Base-by-base conservation (phyloP, 2,797 vertebrate species). In the Anguilla anguilla region DNA sequence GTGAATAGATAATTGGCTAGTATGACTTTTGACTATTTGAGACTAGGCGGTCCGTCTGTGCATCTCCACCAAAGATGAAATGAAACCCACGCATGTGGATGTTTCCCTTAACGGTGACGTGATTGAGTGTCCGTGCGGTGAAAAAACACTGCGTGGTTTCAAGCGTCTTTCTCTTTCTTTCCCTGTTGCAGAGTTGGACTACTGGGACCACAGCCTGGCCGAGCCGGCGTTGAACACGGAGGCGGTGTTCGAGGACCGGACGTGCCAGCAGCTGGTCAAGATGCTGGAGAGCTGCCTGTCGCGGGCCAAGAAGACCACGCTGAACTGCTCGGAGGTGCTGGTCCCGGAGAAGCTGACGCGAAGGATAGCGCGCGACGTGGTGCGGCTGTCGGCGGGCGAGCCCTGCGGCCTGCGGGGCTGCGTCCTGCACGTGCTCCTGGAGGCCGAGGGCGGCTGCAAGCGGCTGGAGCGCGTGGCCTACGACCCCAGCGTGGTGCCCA, bases 361-460 rank as follows among this genome's bases (percentile, higher is more conserved):
- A 53, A 92, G 95, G 84, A 96, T 98, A 79, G 97, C 97, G 0
- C 93, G 93, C 0, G 96, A 98, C 15, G 96, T 97, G 13, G 92
- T 98, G 86, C 92, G 96, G 19, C 94, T 98, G 87, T 95, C 97
- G 0, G 95, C 96, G 0, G 93, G 95, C 0, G 97, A 98, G 93
- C 97, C 97, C 72, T 98, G 97, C 0, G 97, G 97, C 82, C 95
- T 98, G 35, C 95, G 97, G 0, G 97, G 97, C 55, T 97, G 96
- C 10, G 91, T 97, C 86, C 94, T 98, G 83, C 95, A 96, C 3
- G 90, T 98, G 85, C 95, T 96, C 83, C 92, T 98, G 90, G 97
- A 98, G 92, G 91, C 93, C 88, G 97, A 96, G 88, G 96, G 96
- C 88, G 94, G 95, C 88, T 97, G 96, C 93, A 96, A 95, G 92